Evolutionary conservation across 2,888 invertebrate genomes (phyloP).

Genomic region (Rotaria socialis): DNA sequence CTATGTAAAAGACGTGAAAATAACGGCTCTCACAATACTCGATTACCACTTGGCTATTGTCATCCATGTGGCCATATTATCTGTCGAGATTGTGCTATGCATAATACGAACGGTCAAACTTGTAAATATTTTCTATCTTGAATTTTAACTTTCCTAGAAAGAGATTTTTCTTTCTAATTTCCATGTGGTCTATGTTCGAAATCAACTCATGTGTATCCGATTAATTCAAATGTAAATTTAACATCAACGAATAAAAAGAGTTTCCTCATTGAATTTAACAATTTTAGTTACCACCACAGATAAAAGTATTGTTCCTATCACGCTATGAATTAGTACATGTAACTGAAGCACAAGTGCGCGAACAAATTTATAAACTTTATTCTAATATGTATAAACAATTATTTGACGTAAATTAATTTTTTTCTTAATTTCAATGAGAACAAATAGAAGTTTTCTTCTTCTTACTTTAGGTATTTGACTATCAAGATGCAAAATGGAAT

Average conservation of each 20-base stretch:
- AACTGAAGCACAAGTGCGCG: not conserved
- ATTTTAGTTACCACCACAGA: not conserved
- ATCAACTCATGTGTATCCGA: not conserved
- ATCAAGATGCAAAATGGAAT: constrained; percentile 21
- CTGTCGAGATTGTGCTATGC: constrained; percentile 1
- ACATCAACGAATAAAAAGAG: not conserved
- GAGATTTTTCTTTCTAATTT: not conserved
- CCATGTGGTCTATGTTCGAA: not conserved
- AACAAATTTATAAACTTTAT: not conserved
- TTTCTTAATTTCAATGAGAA: not conserved
- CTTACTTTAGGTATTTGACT: not conserved
- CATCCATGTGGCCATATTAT: constrained; percentile 24
- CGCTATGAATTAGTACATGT: not conserved
- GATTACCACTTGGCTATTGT: not conserved
- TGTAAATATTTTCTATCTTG: not conserved
- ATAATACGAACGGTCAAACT: not conserved
- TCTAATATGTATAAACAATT: constrained; percentile 4
- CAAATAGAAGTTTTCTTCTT: too few relatives aligned
- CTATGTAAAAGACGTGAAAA: not conserved
- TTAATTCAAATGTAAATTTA: not conserved
- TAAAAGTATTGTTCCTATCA: not conserved
- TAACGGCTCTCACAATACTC: not conserved
- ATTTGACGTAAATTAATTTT: not conserved
- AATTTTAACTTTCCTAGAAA: too few relatives aligned
- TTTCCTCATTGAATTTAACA: not conserved